phyloP scores from a whole-genome alignment of 2,797 vertebrate species.

The Coreius guichenoti region DNA sequence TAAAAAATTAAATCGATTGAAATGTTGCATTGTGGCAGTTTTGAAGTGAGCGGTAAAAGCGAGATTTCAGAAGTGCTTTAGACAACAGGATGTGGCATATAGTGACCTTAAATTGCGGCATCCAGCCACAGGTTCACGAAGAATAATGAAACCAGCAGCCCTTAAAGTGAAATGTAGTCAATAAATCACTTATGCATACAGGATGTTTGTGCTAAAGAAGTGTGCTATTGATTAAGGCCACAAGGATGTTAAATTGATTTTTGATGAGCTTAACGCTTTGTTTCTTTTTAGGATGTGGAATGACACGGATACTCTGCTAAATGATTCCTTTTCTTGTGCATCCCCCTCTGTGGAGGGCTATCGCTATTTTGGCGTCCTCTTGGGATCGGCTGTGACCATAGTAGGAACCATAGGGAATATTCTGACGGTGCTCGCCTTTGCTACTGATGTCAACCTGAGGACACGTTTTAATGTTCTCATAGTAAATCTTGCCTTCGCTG shows the following conservation, averaged over 20 bases:
- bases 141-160: background rate
- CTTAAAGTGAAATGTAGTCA: background rate
- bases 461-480: constrained; percentile 90
- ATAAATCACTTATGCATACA: background rate
- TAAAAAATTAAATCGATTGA: too few species aligned
- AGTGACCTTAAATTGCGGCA: background rate
- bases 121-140: background rate
- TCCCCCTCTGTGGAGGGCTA: constrained; percentile 81
- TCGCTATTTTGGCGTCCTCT: constrained; percentile 83
- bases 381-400: constrained; percentile 82
- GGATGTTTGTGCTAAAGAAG: background rate
- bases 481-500: constrained; percentile 85
- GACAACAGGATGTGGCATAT: constrained; percentile 10
- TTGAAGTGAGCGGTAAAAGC: background rate
- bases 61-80: background rate
- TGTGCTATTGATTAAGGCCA: background rate
- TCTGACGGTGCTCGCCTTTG: constrained; percentile 86
- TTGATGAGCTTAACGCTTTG: background rate
- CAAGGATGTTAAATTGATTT: background rate
- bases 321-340: constrained; percentile 83
- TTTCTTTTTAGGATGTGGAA: constrained; percentile 69
- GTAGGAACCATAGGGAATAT: constrained; percentile 84
- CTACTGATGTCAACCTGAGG: constrained; percentile 76
- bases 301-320: constrained; percentile 70
- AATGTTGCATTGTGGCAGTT: background rate